These are phyloP conservation scores for Xenentodon cancila DNA, from an alignment of 2,797 vertebrate genomes.

Conservation along the genomic window DNA sequence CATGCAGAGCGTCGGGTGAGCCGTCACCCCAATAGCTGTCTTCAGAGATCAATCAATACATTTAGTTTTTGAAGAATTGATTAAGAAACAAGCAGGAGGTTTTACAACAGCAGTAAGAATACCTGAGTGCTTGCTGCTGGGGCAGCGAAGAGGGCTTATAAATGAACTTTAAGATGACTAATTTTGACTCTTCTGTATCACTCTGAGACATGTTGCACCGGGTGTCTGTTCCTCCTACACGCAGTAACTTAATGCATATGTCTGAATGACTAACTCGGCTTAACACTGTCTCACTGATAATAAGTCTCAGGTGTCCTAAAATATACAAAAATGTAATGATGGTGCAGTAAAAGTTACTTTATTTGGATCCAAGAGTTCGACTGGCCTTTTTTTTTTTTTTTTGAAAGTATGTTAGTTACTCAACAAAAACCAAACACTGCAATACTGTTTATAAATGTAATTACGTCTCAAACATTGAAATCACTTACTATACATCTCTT, in stretches of 20 bases:
- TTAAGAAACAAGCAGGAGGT: background rate
- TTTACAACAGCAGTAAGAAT: background rate
- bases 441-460: no score
- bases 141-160: background rate
- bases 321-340: background rate
- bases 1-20: background rate
- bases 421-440: no score
- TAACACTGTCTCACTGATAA: background rate
- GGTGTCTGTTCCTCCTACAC: slow-evolving; percentile 1
- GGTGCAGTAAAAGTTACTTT: background rate
- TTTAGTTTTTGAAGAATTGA: background rate
- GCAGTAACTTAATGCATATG: background rate
- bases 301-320: background rate
- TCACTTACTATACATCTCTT: no score
- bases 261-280: background rate
- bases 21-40: background rate
- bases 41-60: background rate
- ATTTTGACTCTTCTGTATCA: background rate
- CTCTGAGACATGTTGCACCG: no score
- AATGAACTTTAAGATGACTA: background rate
- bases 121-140: no score
- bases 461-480: no score
- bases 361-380: background rate
- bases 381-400: background rate
- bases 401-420: no score